A percentile compares a stretch with the other conserved stretches of the same genome.
Conservation (phyloP, 2,113 vertebrate genomes). For the Saccopteryx leptura region DNA sequence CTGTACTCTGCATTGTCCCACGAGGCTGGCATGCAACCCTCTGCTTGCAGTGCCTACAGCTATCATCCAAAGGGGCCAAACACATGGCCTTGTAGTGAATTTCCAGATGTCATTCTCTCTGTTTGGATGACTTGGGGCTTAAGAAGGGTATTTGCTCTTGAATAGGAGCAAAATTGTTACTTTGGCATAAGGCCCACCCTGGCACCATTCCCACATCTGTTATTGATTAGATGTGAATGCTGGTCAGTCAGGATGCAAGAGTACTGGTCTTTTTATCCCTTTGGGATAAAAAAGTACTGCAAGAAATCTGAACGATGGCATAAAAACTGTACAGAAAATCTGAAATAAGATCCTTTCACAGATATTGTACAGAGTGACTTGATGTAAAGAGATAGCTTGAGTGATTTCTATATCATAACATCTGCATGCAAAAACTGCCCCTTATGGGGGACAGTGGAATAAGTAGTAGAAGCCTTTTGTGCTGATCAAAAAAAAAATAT, state of each 20-base stretch:
- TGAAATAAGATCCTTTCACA: background rate
- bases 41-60: constrained; percentile 59
- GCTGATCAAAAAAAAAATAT: background rate
- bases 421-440: background rate
- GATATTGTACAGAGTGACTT: background rate
- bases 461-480: background rate
- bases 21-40: constrained; percentile 18
- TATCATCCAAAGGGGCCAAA: constrained; percentile 52
- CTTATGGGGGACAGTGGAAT: background rate
- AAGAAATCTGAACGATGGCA: constrained; percentile 25
- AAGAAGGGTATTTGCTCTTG: constrained; percentile 71
- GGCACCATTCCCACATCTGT: constrained; percentile 75
- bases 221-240: constrained; percentile 74
- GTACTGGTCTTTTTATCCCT: constrained; percentile 44
- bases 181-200: constrained; percentile 80
- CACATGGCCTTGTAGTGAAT: constrained; percentile 63
- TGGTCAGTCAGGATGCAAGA: constrained; percentile 77
- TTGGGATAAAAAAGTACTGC: constrained; percentile 48
- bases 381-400: background rate
- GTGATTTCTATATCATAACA: background rate
- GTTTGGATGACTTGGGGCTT: constrained; percentile 68
- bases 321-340: background rate
- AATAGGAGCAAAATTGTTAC: constrained; percentile 77
- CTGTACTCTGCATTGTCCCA: background rate
- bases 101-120: constrained; percentile 79